These are phyloP conservation scores for Urocynchramus pylzowi DNA, from an alignment of 2,113 vertebrate genomes.

Conservation along the genomic window DNA sequence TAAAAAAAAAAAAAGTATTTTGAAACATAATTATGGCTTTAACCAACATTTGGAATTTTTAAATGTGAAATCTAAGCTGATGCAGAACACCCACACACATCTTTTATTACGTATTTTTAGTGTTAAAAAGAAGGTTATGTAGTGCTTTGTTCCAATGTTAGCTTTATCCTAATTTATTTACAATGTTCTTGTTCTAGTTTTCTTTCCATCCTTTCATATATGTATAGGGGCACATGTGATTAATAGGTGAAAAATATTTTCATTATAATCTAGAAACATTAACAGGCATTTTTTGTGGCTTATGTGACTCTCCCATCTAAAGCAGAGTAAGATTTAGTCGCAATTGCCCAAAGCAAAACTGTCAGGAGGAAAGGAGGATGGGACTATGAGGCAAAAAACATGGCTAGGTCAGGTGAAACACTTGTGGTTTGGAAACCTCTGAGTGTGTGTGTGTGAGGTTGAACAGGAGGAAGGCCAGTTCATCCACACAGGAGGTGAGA, in stretches of 20 bases:
- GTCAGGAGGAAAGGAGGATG: not conserved
- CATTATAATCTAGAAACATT: not conserved
- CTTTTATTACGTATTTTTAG: not conserved
- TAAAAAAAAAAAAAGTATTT: not conserved
- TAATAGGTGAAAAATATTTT: not conserved
- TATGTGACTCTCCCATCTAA: not conserved
- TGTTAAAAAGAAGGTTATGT: not conserved
- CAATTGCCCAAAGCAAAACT: not conserved
- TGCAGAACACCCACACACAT: not conserved
- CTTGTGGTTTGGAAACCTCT: rapidly evolving
- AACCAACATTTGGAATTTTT: not conserved
- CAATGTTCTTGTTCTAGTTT: not conserved
- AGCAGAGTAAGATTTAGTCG: not conserved
- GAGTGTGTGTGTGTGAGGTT: not conserved
- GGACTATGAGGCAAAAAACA: not conserved
- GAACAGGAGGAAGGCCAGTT: not conserved
- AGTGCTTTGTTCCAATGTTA: not conserved
- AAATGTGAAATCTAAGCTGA: not conserved
- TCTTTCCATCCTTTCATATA: not conserved
- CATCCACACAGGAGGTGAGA: not conserved
- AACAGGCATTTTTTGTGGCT: not conserved
- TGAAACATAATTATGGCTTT: constrained; percentile 21
- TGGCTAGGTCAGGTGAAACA: not conserved
- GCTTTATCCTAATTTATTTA: not conserved
- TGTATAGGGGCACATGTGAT: not conserved